Evolutionary conservation across 2,113 vertebrate genomes (phyloP).

Genomic region (Jaculus jaculus): DNA sequence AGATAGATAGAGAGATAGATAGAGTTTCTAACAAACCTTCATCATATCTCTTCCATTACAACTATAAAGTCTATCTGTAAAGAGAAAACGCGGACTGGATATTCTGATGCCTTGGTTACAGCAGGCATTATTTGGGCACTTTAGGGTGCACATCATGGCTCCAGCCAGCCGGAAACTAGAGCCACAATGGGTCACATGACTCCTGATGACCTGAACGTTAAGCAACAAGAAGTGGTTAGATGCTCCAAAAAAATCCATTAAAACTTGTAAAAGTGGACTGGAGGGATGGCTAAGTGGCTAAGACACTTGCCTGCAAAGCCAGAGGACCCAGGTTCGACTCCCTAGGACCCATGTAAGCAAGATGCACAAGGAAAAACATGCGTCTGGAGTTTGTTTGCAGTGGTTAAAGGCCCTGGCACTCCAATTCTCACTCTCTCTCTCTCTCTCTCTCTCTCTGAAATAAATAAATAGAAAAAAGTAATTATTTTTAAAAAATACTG

Average conservation of each 20-base stretch:
- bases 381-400: too few species aligned
- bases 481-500: background rate
- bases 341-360: too few species aligned
- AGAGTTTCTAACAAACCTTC: background rate
- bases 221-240: background rate
- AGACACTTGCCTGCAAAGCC: too few species aligned
- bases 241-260: background rate
- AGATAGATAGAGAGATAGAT: background rate
- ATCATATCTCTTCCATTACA: background rate
- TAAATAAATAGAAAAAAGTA: too few species aligned
- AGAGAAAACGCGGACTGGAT: background rate
- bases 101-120: background rate
- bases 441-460: too few species aligned
- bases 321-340: too few species aligned
- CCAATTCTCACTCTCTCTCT: too few species aligned
- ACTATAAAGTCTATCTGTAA: conserved; percentile 1
- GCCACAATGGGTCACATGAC: background rate
- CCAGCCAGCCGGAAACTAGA: background rate
- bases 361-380: too few species aligned
- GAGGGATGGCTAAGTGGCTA: too few species aligned
- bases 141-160: too few species aligned
- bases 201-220: background rate
- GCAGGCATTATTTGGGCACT: background rate
- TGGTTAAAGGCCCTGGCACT: too few species aligned
- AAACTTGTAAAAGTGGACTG: too few species aligned